phyloP scores from a whole-genome alignment of 2,888 invertebrate genomes.

The Abrostola tripartita region DNA sequence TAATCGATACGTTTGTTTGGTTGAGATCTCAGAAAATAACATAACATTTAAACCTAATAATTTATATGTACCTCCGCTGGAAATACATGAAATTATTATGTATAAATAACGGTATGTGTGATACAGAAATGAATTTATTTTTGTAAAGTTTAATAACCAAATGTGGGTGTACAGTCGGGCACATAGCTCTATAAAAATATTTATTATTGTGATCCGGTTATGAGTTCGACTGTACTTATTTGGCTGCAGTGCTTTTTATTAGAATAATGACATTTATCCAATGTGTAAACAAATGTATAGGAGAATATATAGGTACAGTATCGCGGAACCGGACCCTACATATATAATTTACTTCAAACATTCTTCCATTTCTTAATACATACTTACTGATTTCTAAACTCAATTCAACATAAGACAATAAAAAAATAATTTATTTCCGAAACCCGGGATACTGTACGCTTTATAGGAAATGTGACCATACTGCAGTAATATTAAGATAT shows the following conservation, averaged over 20 bases:
- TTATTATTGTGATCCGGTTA: conserved; percentile 1
- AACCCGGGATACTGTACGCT: conserved; percentile 23
- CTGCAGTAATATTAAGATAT: conserved; percentile 63
- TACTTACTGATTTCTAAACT: neutral
- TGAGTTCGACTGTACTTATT: conserved; percentile 20
- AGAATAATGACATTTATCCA: conserved; percentile 30
- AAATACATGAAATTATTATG: conserved; percentile 25
- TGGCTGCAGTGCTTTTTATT: conserved; percentile 28
- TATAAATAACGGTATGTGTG: conserved; percentile 36
- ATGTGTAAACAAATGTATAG: conserved; percentile 50
- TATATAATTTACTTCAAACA: neutral
- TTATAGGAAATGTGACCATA: conserved; percentile 55
- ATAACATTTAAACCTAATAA: conserved; percentile 18
- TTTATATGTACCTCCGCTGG: conserved; percentile 38
- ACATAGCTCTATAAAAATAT: neutral
- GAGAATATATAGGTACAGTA: conserved; percentile 18
- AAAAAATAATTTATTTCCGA: neutral
- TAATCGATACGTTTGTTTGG: conserved; percentile 23
- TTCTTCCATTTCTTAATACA: neutral
- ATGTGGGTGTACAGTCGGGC: conserved; percentile 29
- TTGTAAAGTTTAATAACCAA: conserved; percentile 34
- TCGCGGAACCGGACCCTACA: neutral
- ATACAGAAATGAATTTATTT: conserved; percentile 53
- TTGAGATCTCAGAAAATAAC: conserved; percentile 41
- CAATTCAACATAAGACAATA: neutral